Base-by-base conservation (phyloP, 2,797 vertebrate genomes). In the Gastrophryne carolinensis region DNA sequence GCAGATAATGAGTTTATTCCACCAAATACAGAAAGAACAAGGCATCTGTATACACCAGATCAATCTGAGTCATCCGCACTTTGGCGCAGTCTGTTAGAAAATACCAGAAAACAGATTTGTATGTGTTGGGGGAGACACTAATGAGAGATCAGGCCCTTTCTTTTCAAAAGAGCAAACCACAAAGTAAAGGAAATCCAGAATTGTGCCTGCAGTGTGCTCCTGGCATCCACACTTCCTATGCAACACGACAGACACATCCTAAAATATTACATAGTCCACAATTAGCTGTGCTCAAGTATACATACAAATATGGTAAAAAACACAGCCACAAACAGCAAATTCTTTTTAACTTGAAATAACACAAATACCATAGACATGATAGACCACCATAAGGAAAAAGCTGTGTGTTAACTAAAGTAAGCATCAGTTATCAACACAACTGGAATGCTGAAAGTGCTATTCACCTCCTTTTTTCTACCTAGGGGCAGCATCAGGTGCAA, bases 71-170 rank as follows among this genome's bases (percentile, higher is more conserved):
- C 53, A 30, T 57, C 2, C 0, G 5, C 29, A 57, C 15, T 21
- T 57, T 57, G 54, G 54, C 54, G 19, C n/a, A 27, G 30, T 9
- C 34, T 57, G 29, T 19, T 19, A 21, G 29, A 27, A n/a, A 57
- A 32, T 57, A 57, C 54, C 30, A 9, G 54, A 32, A 32, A 57
- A 57, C 54, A 57, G 54, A 57, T 57, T 57, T 57, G 54, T 57
- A 57, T 57, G 54, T 57, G 54, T 57, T 32, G 21, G 34, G 30
- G 29, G 9, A n/a, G 54, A 47, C 44, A 47, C 44, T 47, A 47
- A 47, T 47, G 44, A 47, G 44, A 47, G 17, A 47, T 47, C 44
- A 44, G 39, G 1, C n/a, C 53, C 30, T 56, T n/a, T n/a, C n/a
- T n/a, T n/a, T n/a, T 17, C 27, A 57, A n/a, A 57, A 57, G n/a